A percentile compares a stretch with the other conserved stretches of the same genome.
phyloP scores from a whole-genome alignment of 2,113 vertebrate genomes.

The Tylochromis polylepis region DNA sequence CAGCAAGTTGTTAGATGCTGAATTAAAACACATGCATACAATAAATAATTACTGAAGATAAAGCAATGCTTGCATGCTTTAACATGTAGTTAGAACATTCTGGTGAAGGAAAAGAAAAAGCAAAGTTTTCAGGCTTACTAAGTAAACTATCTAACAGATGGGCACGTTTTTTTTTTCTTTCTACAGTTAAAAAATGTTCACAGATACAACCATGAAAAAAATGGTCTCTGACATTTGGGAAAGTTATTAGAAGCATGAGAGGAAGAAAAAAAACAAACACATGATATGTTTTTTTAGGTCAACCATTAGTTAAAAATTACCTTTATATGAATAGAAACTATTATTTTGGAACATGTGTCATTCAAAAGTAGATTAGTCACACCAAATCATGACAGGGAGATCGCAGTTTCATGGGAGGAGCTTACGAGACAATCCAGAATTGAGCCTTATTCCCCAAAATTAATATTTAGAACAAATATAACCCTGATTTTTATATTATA shows the following conservation, averaged over 20 bases:
- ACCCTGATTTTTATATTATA: background rate
- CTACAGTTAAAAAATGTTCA: background rate
- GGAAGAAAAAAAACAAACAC: background rate
- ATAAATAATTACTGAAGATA: constrained; percentile 10
- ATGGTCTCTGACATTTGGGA: background rate
- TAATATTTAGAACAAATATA: background rate
- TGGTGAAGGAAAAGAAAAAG: background rate
- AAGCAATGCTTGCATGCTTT: background rate
- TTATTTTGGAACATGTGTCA: background rate
- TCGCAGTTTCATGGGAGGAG: background rate
- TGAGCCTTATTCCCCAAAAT: background rate
- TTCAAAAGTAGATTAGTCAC: background rate
- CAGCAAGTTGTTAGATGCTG: background rate
- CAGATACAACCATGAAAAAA: background rate
- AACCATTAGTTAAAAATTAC: background rate
- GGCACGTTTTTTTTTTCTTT: background rate
- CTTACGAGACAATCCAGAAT: background rate
- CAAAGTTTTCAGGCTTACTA: background rate
- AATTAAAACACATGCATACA: background rate
- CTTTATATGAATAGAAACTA: background rate
- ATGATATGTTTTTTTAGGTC: background rate
- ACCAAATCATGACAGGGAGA: background rate
- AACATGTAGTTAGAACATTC: background rate
- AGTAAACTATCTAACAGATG: background rate
- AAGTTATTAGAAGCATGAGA: background rate